Percentiles rank a stretch among this genome's conserved stretches.
Conservation (phyloP, 1,140 invertebrate species). For the Varroa destructor region DNA sequence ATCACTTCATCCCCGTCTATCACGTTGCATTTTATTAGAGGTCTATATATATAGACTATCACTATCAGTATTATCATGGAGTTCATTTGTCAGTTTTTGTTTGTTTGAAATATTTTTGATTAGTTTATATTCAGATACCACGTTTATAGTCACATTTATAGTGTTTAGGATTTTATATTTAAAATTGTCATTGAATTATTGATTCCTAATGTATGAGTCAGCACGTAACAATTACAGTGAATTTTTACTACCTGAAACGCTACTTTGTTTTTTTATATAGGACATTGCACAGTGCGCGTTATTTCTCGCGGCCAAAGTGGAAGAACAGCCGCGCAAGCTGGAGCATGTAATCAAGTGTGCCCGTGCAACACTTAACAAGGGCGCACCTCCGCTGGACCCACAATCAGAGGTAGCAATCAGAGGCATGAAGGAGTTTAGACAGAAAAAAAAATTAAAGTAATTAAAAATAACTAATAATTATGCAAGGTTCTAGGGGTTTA, state of each 20-base stretch:
- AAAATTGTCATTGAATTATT: neutral
- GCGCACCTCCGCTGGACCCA: slow-evolving; percentile 49
- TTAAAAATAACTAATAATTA: no score
- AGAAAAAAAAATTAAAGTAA: neutral
- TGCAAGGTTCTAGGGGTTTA: no score
- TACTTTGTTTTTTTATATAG: neutral
- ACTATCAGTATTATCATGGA: no score
- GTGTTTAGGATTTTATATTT: no score
- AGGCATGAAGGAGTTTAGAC: neutral
- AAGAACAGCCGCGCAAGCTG: slow-evolving; percentile 87
- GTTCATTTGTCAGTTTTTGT: no score
- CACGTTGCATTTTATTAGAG: no score
- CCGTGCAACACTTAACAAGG: slow-evolving; percentile 58
- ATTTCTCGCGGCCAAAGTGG: slow-evolving; percentile 92
- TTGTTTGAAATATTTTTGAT: no score
- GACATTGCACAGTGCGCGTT: slow-evolving; percentile 47
- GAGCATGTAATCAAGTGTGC: slow-evolving; percentile 87
- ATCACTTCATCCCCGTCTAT: no score
- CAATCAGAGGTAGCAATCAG: slow-evolving; percentile 52
- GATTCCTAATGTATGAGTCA: neutral
- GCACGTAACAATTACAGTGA: slow-evolving; percentile 52
- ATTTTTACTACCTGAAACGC: slow-evolving; percentile 1
- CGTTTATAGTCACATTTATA: no score
- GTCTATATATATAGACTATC: no score
- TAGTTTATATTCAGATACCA: no score